These are phyloP conservation scores for Cryptotis parvus DNA, from an alignment of 2,113 vertebrate genomes.

Conservation along the genomic window DNA sequence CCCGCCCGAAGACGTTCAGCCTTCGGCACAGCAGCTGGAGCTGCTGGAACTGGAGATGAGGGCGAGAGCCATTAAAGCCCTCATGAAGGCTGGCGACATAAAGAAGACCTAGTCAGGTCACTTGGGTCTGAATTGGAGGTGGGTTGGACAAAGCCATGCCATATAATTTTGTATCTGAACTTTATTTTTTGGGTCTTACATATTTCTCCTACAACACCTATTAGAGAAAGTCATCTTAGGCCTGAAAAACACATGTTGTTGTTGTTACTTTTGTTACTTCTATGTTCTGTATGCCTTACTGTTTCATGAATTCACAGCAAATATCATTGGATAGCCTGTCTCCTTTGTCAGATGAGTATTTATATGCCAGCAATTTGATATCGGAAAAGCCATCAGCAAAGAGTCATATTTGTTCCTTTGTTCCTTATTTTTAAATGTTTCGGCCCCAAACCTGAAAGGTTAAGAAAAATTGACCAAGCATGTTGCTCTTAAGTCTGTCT, in stretches of 20 bases:
- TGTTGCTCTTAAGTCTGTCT: conserved; percentile 64
- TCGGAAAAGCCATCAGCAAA: conserved; percentile 49
- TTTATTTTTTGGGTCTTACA: conserved; percentile 76
- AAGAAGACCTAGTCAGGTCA: conserved; percentile 87
- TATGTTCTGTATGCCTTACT: conserved; percentile 55
- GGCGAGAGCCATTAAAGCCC: conserved; percentile 96
- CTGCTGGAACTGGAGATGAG: conserved; percentile 98
- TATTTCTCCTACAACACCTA: conserved; percentile 76
- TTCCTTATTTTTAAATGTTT: conserved; percentile 47
- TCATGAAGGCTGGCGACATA: conserved; percentile 96
- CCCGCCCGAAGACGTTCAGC: conserved; percentile 86
- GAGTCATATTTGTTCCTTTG: conserved; percentile 52
- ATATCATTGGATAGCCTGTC: conserved; percentile 35
- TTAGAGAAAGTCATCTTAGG: conserved; percentile 62
- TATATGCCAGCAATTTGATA: conserved; percentile 65
- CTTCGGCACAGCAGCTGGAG: conserved; percentile 96
- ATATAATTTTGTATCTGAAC: conserved; percentile 75
- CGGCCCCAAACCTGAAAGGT: conserved; percentile 59
- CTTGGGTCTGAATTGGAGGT: conserved; percentile 59
- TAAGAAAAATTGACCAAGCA: conserved; percentile 68
- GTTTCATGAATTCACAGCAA: conserved; percentile 63
- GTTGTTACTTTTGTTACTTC: conserved; percentile 58
- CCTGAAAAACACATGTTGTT: conserved; percentile 43
- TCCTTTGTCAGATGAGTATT: conserved; percentile 52
- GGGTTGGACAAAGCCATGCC: conserved; percentile 73